Evolutionary conservation across 2,113 vertebrate genomes (phyloP), one percentile per base, ranked within the genome.

Genomic region (Gambusia affinis): DNA sequence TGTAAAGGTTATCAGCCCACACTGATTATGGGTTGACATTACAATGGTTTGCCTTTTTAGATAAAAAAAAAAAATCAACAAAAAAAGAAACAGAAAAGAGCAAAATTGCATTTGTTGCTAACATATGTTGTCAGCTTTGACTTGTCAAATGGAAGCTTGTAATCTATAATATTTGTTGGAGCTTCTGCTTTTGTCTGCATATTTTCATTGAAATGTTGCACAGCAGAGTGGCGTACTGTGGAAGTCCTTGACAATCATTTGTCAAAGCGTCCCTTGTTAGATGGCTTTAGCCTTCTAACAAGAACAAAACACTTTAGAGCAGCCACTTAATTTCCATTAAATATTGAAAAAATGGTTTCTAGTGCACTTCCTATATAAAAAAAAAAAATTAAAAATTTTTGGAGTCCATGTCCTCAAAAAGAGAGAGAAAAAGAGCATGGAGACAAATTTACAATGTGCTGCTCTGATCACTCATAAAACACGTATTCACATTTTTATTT

Each of bases 1-100:
- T 84, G 64, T 80, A 88, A 93, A 93, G 91, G 90, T 92, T 90
- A 87, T 80, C 76, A 28, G 61, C 64, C 64, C 31, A 11, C 12
- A 60, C 64, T 67, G 80, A 73, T 83, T 77, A 78, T 6, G 7
- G 37, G 17, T 51, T 64, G 47, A 63, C 70, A 31, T 17, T 47
- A 29, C 47, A 17, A 62, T 70, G 77, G 69, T 63, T 82, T 83
- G 60, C 66, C 80, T 84, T 82, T 42, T 11, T 11, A 37, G 35
- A 37, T n/a, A 28, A 31, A 11, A 68, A 54, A 69, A 22, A 33
- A 27, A 27, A 30, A 44, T 62, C 10, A 57, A 37, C 31, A 3
- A 57, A 64, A 57, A 60, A 19, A 42, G 15, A 70, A 7, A 24
- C 5, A 3, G 8, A 54, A 61, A n/a, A 1, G 42, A 27, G 44